Percentiles rank a stretch among this genome's conserved stretches.
Conservation (phyloP, 2,888 invertebrate genomes). For the Platerodrilus igneus region DNA sequence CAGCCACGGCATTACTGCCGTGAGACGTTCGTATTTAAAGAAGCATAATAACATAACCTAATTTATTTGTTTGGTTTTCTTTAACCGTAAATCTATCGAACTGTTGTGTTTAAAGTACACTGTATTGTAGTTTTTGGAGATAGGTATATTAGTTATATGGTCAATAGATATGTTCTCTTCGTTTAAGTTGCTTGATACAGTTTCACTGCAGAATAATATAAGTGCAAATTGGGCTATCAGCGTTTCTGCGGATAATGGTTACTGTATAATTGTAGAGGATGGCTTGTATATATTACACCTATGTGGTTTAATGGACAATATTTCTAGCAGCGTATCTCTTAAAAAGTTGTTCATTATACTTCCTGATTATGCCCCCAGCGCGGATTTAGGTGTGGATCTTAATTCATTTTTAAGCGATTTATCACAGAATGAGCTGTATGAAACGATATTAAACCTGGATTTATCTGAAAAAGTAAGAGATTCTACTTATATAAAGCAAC, state of each 20-base stretch:
- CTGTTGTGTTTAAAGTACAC: no score
- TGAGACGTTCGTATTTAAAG: no score
- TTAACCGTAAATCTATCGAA: no score
- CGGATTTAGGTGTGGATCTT: conserved; percentile 34
- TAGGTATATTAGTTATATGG: no score
- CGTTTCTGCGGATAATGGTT: conserved; percentile 38
- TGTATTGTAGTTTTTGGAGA: no score
- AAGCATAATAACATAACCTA: no score
- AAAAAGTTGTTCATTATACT: conserved; percentile 33
- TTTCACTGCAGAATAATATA: conserved; percentile 33
- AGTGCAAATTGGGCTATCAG: conserved; percentile 35
- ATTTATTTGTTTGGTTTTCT: no score
- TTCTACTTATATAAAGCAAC: conserved; percentile 25
- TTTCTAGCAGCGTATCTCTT: conserved; percentile 25
- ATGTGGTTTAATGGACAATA: conserved; percentile 32
- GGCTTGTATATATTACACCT: conserved; percentile 39
- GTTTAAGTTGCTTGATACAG: conserved; percentile 34
- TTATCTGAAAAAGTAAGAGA: conserved; percentile 33
- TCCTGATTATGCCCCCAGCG: conserved; percentile 30
- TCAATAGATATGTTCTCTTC: conserved; percentile 28
- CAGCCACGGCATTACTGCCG: no score
- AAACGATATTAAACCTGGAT: conserved; percentile 33
- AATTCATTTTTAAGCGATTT: conserved; percentile 33
- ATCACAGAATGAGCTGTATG: conserved; percentile 33
- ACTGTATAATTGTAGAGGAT: conserved; percentile 36